Base-by-base conservation (phyloP, 2,888 invertebrate species). In the Papilio gigon region DNA sequence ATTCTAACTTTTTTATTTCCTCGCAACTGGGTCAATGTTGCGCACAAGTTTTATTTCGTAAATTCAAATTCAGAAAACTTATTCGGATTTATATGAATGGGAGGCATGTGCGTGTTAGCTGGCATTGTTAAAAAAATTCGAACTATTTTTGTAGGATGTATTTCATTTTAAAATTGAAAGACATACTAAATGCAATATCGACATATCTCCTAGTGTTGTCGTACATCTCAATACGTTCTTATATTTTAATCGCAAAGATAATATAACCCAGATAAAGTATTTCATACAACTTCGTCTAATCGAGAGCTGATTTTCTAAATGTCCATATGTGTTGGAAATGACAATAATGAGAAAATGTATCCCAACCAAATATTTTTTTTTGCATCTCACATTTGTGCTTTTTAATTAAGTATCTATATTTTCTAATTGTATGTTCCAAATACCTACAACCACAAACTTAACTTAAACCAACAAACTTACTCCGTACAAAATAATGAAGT, bases 11-110 rank as follows among this genome's bases (percentile, higher is more conserved):
- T 56, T 61, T 42, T 60, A 60, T 60, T 61, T 27, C n/a, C 17
- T 27, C 22, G 27, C 42, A 42, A 61, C 61, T 61, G 17, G 61
- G 61, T 61, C 61, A 61, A 42, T 61, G 61, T 61, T 61, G 27
- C n/a, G 25, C 30, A 11, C 42, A 61, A 61, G 61, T 61, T 61
- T 42, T 17, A 42, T 27, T 61, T 42, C 27, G 61, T n/a, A 27
- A 42, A 40, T 42, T n/a, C 20, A 42, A 42, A 61, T 40, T 44
- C 61, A 30, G 61, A 25, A 40, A 60, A 60, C 37, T 27, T 50
- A 25, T 27, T 0, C n/a, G 14, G 30, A 56, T 56, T 56, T 56
- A n/a, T 27, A 56, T 30, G n/a, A 53, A 56, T 30, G n/a, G 27
- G n/a, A 56, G 53, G 17, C 53, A 30, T 56, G 25, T 61, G 61